Conservation (phyloP, 2,888 invertebrate species). For the Euzophera pinguis region DNA sequence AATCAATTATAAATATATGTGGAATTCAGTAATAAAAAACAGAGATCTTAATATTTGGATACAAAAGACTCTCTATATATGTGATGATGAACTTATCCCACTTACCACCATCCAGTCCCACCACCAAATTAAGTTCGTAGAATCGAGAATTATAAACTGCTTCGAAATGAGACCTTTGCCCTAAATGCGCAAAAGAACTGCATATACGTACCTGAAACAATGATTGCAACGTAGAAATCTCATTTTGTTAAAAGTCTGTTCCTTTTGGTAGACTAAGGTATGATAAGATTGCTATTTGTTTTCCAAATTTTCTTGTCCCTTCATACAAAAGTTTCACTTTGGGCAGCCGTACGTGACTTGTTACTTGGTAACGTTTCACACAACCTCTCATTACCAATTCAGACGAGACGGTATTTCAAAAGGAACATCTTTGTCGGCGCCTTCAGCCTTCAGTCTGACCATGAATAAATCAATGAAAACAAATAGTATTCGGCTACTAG, state of each 20-base stretch:
- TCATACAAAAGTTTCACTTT: slow-evolving; percentile 59
- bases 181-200: too few relatives aligned
- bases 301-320: slow-evolving; percentile 43
- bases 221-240: neutral
- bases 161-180: too few relatives aligned
- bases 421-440: slow-evolving; percentile 67
- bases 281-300: slow-evolving; percentile 33
- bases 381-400: slow-evolving; percentile 71
- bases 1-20: too few relatives aligned
- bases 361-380: slow-evolving; percentile 61
- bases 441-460: slow-evolving; percentile 66
- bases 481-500: slow-evolving; percentile 77
- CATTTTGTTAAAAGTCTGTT: too few relatives aligned
- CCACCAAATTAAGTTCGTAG: too few relatives aligned
- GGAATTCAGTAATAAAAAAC: too few relatives aligned
- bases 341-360: slow-evolving; percentile 54
- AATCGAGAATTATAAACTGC: too few relatives aligned
- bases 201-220: too few relatives aligned
- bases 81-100: too few relatives aligned
- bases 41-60: too few relatives aligned
- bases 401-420: slow-evolving; percentile 62
- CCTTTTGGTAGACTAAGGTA: slow-evolving; percentile 10
- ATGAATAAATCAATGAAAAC: slow-evolving; percentile 80
- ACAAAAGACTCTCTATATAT: too few relatives aligned
- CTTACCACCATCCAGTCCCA: too few relatives aligned